Evolutionary conservation across 2,888 invertebrate species (phyloP).

Genomic region (Bruchidius siliquastri): DNA sequence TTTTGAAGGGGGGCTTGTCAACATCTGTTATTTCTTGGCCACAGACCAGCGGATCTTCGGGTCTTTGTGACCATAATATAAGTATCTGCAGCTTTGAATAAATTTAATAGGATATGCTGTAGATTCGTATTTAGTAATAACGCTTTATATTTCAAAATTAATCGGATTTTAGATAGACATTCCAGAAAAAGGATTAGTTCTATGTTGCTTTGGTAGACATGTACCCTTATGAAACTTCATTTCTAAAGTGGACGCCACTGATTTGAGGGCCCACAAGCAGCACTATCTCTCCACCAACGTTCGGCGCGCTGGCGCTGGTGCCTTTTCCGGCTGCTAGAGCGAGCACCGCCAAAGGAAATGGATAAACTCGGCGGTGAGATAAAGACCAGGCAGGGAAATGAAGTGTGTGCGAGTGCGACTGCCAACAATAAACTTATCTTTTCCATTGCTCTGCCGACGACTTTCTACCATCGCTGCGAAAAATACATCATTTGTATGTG

Average conservation of each 20-base stretch:
- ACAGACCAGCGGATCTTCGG: too few relatives aligned
- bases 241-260: background rate
- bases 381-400: slow-evolving; percentile 45
- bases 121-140: too few relatives aligned
- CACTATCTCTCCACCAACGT: background rate
- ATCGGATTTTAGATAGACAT: too few relatives aligned
- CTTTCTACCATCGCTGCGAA: slow-evolving; percentile 23
- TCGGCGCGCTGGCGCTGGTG: slow-evolving; percentile 11
- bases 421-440: slow-evolving; percentile 48
- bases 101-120: too few relatives aligned
- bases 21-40: too few relatives aligned
- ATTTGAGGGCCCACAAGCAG: background rate
- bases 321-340: background rate
- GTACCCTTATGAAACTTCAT: too few relatives aligned
- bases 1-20: too few relatives aligned
- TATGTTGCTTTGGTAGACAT: too few relatives aligned
- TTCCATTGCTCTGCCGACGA: slow-evolving; percentile 17
- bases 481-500: slow-evolving; percentile 48
- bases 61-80: too few relatives aligned
- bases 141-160: too few relatives aligned
- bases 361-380: slow-evolving; percentile 47
- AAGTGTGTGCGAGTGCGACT: slow-evolving; percentile 46
- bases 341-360: slow-evolving; percentile 39
- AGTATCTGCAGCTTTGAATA: too few relatives aligned
- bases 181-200: too few relatives aligned